A percentile compares a stretch with the other conserved stretches of the same genome.
Evolutionary conservation across 2,888 invertebrate species (phyloP).

Genomic region (Callosobruchus maculatus): DNA sequence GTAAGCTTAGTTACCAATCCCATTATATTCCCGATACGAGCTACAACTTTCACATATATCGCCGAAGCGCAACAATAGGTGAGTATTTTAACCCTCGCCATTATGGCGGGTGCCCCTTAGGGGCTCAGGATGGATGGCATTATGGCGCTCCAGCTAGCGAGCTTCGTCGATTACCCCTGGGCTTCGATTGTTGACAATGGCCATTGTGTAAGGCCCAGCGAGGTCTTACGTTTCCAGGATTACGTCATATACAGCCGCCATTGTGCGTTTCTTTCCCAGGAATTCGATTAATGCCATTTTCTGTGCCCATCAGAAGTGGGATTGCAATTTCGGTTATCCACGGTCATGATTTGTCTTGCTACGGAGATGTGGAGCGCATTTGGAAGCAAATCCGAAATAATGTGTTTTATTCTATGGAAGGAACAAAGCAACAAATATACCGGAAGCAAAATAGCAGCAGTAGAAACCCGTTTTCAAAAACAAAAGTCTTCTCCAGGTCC

Average conservation of each 20-base stretch:
- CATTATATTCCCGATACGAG: not conserved
- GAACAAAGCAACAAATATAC: too few species aligned
- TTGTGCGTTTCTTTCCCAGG: not conserved
- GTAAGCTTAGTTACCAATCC: not conserved
- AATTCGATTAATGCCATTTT: not conserved
- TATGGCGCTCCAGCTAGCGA: conserved; percentile 31
- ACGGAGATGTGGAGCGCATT: too few species aligned
- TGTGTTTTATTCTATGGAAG: not conserved
- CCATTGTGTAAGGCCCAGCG: conserved; percentile 31
- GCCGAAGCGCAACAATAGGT: not conserved
- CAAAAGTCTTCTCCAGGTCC: too few species aligned
- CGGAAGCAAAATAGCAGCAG: too few species aligned
- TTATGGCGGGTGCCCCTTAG: not conserved
- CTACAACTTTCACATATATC: not conserved
- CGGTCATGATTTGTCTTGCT: not conserved
- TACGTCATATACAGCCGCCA: not conserved
- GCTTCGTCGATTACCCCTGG: conserved; percentile 39
- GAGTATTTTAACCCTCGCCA: not conserved
- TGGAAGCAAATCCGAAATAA: not conserved
- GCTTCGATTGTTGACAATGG: conserved; percentile 43
- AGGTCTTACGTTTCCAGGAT: not conserved
- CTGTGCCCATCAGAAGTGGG: not conserved
- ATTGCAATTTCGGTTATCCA: not conserved
- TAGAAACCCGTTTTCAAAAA: too few species aligned
- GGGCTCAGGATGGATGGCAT: conserved; percentile 37